Evolutionary conservation across 2,113 vertebrate genomes (phyloP).

Genomic region (Platichthys stellatus): DNA sequence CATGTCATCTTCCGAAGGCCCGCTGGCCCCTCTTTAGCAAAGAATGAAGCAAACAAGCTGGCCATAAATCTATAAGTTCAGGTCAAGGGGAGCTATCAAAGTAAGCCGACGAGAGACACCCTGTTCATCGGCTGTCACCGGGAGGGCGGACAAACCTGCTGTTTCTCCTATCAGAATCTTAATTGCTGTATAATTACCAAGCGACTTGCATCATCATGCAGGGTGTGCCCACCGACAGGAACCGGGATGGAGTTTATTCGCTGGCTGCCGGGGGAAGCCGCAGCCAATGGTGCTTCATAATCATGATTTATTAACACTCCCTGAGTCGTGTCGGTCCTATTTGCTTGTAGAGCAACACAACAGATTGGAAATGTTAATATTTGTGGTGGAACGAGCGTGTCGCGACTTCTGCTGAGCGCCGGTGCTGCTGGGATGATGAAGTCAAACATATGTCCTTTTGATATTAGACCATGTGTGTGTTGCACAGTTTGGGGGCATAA

Average conservation of each 20-base stretch:
- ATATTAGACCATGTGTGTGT: conserved; percentile 15
- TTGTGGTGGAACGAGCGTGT: conserved; percentile 63
- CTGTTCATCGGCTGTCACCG: conserved; percentile 63
- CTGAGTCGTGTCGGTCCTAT: conserved; percentile 71
- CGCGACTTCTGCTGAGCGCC: conserved; percentile 27
- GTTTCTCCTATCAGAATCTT: conserved; percentile 70
- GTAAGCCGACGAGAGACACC: conserved; percentile 51
- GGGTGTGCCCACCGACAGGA: conserved; percentile 65
- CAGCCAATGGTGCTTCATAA: conserved; percentile 75
- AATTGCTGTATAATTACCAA: conserved; percentile 79
- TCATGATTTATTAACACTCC: conserved; percentile 83
- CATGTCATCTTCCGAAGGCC: conserved; percentile 39
- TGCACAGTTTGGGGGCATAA: not conserved
- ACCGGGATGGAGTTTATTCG: conserved; percentile 63
- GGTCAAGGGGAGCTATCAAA: conserved; percentile 70
- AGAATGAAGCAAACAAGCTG: conserved; percentile 20
- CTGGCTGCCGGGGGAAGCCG: conserved; percentile 60
- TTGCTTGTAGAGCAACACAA: conserved; percentile 72
- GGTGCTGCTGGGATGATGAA: conserved; percentile 60
- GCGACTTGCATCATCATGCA: conserved; percentile 65
- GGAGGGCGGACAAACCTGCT: conserved; percentile 60
- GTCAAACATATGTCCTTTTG: conserved; percentile 71
- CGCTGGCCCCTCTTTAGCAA: conserved; percentile 27
- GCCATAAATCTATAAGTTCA: conserved; percentile 59
- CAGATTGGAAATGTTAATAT: conserved; percentile 83